Evolutionary conservation across 1,140 invertebrate genomes (phyloP).

Genomic region (Drosophila pachea): DNA sequence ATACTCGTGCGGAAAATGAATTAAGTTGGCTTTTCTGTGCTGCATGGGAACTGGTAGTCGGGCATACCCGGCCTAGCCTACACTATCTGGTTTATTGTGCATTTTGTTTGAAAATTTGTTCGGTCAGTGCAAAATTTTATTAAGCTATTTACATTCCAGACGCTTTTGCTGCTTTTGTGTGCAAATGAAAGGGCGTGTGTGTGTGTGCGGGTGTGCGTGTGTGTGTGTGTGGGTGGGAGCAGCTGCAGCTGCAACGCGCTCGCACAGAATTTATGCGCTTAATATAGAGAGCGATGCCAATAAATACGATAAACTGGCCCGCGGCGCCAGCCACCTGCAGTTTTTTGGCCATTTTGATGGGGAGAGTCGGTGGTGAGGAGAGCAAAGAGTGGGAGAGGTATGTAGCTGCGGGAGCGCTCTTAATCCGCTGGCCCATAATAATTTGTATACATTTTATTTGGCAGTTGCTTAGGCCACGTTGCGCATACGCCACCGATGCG

Average conservation of each 20-base stretch:
- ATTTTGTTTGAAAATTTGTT: slow-evolving; percentile 41
- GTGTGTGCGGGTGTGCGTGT: slow-evolving; percentile 7
- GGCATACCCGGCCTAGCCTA: neutral
- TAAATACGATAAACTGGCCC: slow-evolving; percentile 71
- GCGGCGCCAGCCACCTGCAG: slow-evolving; percentile 38
- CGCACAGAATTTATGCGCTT: slow-evolving; percentile 63
- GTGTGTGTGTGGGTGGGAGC: slow-evolving; percentile 3
- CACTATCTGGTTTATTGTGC: slow-evolving; percentile 6
- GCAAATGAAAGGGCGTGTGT: slow-evolving; percentile 1
- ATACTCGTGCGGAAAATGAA: too few species aligned
- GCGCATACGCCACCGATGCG: slow-evolving; percentile 42
- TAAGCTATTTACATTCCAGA: slow-evolving; percentile 63
- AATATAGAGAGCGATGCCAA: slow-evolving; percentile 62
- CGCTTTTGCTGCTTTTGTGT: slow-evolving; percentile 47
- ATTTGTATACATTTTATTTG: slow-evolving; percentile 75
- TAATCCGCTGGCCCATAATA: slow-evolving; percentile 72
- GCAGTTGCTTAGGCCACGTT: slow-evolving; percentile 60
- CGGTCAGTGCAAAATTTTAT: slow-evolving; percentile 55
- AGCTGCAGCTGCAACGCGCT: slow-evolving; percentile 39
- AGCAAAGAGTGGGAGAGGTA: too few species aligned
- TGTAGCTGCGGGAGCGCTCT: slow-evolving; percentile 57
- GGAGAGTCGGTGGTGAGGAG: too few species aligned
- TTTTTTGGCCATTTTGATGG: slow-evolving; percentile 32
- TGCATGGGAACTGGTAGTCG: slow-evolving; percentile 2
- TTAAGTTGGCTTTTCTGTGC: too few species aligned